Conservation (phyloP, 1,140 invertebrate species). For the Leptinotarsa undecemlineata region DNA sequence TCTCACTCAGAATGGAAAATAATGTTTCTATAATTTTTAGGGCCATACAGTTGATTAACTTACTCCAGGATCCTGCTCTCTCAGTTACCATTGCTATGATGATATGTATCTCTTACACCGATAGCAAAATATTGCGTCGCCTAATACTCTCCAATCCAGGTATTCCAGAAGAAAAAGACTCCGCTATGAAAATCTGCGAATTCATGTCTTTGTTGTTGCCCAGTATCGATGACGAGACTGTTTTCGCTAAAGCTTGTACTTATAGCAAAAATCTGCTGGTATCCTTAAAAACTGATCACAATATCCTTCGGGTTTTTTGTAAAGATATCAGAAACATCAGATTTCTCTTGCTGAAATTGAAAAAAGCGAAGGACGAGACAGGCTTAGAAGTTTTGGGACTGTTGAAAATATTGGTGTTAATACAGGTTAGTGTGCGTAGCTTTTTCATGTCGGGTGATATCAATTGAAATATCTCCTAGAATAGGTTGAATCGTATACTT, state of each 20-base stretch:
- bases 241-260: slow-evolving; percentile 6
- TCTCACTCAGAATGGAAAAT: too few species aligned
- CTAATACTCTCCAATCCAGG: slow-evolving; percentile 15
- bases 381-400: slow-evolving; percentile 8
- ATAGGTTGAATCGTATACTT: background rate
- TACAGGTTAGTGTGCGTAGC: slow-evolving; percentile 7
- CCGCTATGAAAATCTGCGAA: slow-evolving; percentile 2
- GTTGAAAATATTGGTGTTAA: slow-evolving; percentile 17
- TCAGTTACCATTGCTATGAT: slow-evolving; percentile 11
- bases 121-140: background rate
- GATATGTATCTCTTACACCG: background rate
- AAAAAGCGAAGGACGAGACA: slow-evolving; percentile 3
- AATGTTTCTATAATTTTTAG: slow-evolving; percentile 5
- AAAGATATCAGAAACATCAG: slow-evolving; percentile 6
- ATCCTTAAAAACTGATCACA: background rate
- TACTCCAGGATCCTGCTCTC: background rate
- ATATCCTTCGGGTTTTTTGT: slow-evolving; percentile 16
- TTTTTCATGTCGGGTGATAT: background rate
- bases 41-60: background rate
- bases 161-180: slow-evolving; percentile 10
- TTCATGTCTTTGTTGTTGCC: slow-evolving; percentile 15
- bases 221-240: slow-evolving; percentile 1
- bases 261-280: slow-evolving; percentile 16
- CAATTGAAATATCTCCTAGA: background rate
- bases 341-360: background rate